Evolutionary conservation across 2,113 vertebrate genomes (phyloP).

Genomic region (Sitta europaea): DNA sequence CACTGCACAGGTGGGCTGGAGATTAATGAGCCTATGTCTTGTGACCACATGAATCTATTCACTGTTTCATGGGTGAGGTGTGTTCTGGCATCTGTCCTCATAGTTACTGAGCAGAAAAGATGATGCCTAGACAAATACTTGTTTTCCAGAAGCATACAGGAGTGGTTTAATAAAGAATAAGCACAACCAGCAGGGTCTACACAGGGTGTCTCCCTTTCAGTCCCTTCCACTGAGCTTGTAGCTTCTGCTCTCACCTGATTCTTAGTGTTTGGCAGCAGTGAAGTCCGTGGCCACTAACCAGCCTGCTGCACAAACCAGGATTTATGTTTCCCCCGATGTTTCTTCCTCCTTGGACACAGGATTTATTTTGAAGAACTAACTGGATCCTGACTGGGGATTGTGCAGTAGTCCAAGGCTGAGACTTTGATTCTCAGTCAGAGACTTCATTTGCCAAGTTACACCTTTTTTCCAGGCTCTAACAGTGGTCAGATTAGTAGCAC

Average conservation of each 20-base stretch:
- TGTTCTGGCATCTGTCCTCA: neutral
- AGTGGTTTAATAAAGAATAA: neutral
- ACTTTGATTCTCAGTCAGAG: neutral
- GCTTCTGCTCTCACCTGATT: neutral
- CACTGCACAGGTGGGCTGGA: neutral
- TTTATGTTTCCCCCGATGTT: neutral
- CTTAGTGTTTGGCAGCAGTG: neutral
- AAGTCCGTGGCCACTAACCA: neutral
- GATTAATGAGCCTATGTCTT: neutral
- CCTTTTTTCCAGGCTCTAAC: neutral
- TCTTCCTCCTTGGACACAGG: neutral
- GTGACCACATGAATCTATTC: neutral
- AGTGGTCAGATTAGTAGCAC: neutral
- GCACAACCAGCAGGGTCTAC: neutral
- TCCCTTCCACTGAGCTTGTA: neutral
- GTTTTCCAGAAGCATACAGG: neutral
- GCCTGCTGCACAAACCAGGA: neutral
- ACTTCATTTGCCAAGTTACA: neutral
- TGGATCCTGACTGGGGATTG: neutral
- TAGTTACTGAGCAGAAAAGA: neutral
- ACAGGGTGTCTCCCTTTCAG: fast-evolving
- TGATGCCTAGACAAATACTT: neutral
- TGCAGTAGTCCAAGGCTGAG: neutral
- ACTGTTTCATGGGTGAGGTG: neutral
- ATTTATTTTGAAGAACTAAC: neutral